Base-by-base conservation (phyloP, 1,140 invertebrate genomes). In the Tachypleus tridentatus region DNA sequence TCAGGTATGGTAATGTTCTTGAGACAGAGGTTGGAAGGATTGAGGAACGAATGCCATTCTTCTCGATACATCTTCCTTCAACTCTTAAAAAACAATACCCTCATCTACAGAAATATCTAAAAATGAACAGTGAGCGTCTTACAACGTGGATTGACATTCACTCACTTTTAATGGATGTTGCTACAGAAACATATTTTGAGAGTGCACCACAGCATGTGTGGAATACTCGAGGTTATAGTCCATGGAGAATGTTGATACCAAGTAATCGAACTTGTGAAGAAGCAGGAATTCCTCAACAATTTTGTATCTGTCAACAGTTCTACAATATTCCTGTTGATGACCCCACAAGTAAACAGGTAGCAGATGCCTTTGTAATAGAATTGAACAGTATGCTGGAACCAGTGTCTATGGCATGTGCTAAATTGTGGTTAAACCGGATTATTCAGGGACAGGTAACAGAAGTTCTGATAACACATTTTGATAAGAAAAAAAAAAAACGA, bases 271-370 rank as follows among this genome's bases (percentile, higher is more conserved):
- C 85, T 0, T 95, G 92, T 74, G 74, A 80, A 49, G 77, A 79
- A 60, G 89, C 91, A 0, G 83, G 79, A 0, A 90, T 95, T 56
- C 82, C 85, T 1, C 82, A 85, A 51, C 86, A 92, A 71, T 93
- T 87, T 85, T 95, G 91, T 72, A 29, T 29, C 29, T 29, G 29
- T 29, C 29, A 29, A 29, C 29, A 29, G 29, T 29, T 29, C 29
- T 29, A 29, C 29, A 29, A 29, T 29, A 29, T 29, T 29, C 29
- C 29, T 29, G 29, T 29, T 29, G 29, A 29, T 29, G 29, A 29
- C 29, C 29, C 29, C 29, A 29, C 2, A 29, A 29, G 29, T 29
- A 29, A 29, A 2, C 29, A 29, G 29, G 29, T 29, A 29, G 29
- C 29, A 29, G 29, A 29, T 29, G 29, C 0, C 29, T 29, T 29